Evolutionary conservation across 2,113 vertebrate genomes (phyloP).

Genomic region (Trinectes maculatus): DNA sequence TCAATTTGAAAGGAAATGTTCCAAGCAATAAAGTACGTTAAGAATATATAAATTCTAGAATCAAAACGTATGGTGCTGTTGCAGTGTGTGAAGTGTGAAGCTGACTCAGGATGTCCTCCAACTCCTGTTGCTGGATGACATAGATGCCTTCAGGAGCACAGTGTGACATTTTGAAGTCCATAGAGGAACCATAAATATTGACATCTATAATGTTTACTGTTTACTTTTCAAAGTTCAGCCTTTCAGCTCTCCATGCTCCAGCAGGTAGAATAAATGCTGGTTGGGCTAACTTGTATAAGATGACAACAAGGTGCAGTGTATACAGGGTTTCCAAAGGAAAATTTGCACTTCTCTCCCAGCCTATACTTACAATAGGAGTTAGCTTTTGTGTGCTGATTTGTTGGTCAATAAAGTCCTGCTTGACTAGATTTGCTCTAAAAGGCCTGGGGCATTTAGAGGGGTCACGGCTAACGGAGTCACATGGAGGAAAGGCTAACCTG

Average conservation of each 20-base stretch:
- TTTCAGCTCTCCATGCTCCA: conserved; percentile 6
- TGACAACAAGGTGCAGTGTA: conserved; percentile 40
- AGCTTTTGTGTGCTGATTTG: no score
- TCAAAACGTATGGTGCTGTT: no score
- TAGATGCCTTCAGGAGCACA: background rate
- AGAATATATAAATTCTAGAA: no score
- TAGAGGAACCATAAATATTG: conserved; percentile 50
- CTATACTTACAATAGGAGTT: background rate
- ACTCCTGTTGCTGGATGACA: background rate
- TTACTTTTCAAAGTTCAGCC: conserved; percentile 32
- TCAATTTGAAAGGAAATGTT: no score
- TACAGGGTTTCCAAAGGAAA: conserved; percentile 3
- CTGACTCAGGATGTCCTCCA: background rate
- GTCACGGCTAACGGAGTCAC: no score
- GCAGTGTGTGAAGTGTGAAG: background rate
- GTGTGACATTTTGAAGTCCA: conserved; percentile 27
- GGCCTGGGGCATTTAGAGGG: no score
- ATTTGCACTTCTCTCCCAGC: conserved; percentile 21
- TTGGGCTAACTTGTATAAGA: conserved; percentile 19
- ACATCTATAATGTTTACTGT: conserved; percentile 66
- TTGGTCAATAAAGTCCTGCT: no score
- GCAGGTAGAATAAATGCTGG: conserved; percentile 50
- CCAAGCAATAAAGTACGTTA: no score
- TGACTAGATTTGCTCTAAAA: no score
- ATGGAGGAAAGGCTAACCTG: no score